Base-by-base conservation (phyloP, 2,113 vertebrate species). In the Enhydra lutris region DNA sequence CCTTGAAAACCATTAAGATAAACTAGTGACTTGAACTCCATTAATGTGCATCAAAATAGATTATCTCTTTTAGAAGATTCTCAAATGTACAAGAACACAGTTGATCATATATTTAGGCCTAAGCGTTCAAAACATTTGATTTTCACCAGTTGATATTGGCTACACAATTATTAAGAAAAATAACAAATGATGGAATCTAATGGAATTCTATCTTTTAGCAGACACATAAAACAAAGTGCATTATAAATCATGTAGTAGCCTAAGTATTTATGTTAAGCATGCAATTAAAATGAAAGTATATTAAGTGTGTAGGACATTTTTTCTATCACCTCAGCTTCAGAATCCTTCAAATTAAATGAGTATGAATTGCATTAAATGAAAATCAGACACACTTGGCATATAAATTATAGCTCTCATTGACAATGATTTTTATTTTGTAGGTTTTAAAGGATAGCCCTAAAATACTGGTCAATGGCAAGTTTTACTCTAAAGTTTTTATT, bases 301-400 rank as follows among this genome's bases (percentile, higher is more conserved):
- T 90, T 76, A 97, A 95, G 11, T 50, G 12, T 85, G 34, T 82
- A 80, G 39, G 89, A 26, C 76, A 87, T 89, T 92, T 97, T 97
- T 96, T 67, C 76, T 98, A 91, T 42, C 87, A 21, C 39, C 11
- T 98, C 83, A 69, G 81, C 97, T 95, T 98, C 82, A 94, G 61
- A 97, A 97, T 89, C 34, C 34, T 39, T 97, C 90, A 80, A 96
- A 23, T 87, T 93, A 96, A 97, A 97, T 92, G 59, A 83, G 65
- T 89, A 50, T 85, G 47, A 92, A 67, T 76, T 95, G 3, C 55
- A 94, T 67, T 45, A 93, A 98, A 86, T 94, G 55, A 92, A 96
- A 97, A 87, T 76, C 85, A 61, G 4, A 59, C 92, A 61, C 47
- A 95, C 9, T 73, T 73, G 4, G 82, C 94, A 97, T 92, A 63